Evolutionary conservation across 2,797 vertebrate species (phyloP).

Genomic region (Chelon auratus): DNA sequence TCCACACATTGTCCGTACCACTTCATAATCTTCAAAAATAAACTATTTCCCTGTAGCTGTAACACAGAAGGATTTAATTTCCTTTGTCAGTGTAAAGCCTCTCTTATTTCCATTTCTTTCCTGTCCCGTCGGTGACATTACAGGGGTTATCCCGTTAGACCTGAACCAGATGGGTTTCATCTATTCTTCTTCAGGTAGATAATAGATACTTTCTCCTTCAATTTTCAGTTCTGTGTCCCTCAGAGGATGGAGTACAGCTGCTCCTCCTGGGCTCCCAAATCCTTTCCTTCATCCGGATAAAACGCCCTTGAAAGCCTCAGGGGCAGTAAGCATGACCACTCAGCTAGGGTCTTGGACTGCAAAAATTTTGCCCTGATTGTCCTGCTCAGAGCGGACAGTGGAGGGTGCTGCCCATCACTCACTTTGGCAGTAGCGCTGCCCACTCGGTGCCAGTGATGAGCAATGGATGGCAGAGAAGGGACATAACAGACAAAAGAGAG

Average conservation of each 20-base stretch:
- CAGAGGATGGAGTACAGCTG: slow-evolving; percentile 52
- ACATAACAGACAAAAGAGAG: not conserved
- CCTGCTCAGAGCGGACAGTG: slow-evolving; percentile 31
- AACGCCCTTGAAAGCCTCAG: slow-evolving; percentile 67
- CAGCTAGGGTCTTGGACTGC: slow-evolving; percentile 36
- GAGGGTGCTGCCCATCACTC: slow-evolving; percentile 54
- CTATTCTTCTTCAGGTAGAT: slow-evolving; percentile 15
- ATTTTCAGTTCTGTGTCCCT: slow-evolving; percentile 12
- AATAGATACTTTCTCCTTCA: slow-evolving; percentile 12
- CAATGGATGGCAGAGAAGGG: slow-evolving; percentile 15
- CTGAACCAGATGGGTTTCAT: slow-evolving; percentile 20
- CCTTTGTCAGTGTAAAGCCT: slow-evolving; percentile 6
- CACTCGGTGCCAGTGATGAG: slow-evolving; percentile 25
- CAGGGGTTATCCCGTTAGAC: not conserved
- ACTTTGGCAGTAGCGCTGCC: slow-evolving; percentile 30
- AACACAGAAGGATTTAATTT: slow-evolving; percentile 1
- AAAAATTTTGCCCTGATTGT: slow-evolving; percentile 37
- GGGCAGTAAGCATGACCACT: slow-evolving; percentile 41
- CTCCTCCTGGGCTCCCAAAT: slow-evolving; percentile 24
- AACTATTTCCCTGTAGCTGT: not conserved
- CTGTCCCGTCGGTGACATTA: slow-evolving; percentile 13
- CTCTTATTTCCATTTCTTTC: slow-evolving; percentile 10
- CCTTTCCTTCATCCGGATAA: slow-evolving; percentile 33
- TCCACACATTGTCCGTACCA: not conserved
- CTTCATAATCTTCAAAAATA: not conserved